A percentile compares a stretch with the other conserved stretches of the same genome.
Conservation (phyloP, 1,140 invertebrate species). For the Trichoplusia ni region DNA sequence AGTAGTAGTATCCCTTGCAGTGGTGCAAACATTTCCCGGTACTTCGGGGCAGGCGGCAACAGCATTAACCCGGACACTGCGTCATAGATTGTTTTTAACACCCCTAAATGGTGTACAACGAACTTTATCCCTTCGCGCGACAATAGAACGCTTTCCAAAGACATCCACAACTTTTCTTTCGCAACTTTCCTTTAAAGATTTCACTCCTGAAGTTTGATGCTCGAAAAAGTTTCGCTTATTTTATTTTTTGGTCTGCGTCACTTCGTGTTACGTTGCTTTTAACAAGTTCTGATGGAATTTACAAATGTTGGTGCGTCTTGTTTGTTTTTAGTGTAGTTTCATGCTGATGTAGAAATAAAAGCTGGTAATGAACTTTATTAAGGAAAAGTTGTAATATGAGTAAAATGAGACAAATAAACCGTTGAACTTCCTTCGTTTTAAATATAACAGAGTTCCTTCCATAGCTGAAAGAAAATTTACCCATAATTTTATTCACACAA, state of each 20-base stretch:
- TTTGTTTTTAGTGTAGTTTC: too few relatives aligned
- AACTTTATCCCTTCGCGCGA: constrained; percentile 11
- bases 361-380: too few relatives aligned
- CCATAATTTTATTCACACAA: too few relatives aligned
- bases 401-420: too few relatives aligned
- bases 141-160: constrained; percentile 27
- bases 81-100: constrained; percentile 34
- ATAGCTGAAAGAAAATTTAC: too few relatives aligned
- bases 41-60: constrained; percentile 11
- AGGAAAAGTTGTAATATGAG: too few relatives aligned
- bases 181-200: constrained; percentile 8
- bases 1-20: not conserved
- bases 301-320: not conserved
- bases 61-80: constrained; percentile 31
- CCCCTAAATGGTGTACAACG: constrained; percentile 28
- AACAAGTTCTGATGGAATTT: constrained; percentile 13
- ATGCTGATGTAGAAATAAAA: too few relatives aligned
- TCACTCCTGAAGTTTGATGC: constrained; percentile 13
- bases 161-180: constrained; percentile 35
- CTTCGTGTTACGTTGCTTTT: not conserved
- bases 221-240: constrained; percentile 18
- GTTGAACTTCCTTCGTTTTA: too few relatives aligned
- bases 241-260: constrained; percentile 17
- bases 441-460: too few relatives aligned
- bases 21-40: constrained; percentile 21